Percentiles rank a stretch among this genome's conserved stretches.
These are phyloP conservation scores for Rhinoraja longicauda DNA, from an alignment of 2,797 vertebrate species.

Conservation along the genomic window DNA sequence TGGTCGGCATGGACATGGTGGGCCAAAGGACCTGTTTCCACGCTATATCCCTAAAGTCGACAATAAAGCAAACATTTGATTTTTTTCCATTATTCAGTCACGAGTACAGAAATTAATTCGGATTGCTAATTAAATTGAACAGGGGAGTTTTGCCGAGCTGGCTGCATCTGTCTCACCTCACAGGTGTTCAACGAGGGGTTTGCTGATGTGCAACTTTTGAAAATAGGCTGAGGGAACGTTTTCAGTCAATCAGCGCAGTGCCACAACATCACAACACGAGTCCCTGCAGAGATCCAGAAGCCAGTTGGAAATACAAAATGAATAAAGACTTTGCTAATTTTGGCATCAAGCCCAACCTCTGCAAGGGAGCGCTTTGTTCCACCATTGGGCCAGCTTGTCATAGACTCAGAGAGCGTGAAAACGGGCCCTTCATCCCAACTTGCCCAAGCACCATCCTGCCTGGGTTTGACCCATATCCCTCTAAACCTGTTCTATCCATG, in stretches of 20 bases:
- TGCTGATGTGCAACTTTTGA: neutral
- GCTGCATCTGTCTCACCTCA: neutral
- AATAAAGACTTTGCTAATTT: neutral
- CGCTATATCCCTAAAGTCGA: no score
- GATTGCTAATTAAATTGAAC: neutral
- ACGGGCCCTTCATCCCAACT: no score
- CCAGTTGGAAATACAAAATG: neutral
- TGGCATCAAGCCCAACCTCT: neutral
- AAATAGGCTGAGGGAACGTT: neutral
- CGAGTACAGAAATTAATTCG: neutral
- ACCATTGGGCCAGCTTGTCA: no score
- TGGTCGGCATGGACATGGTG: no score
- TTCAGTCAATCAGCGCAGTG: neutral
- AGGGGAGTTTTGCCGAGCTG: neutral
- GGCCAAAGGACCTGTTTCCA: no score
- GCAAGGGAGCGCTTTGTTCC: neutral
- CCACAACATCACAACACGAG: neutral
- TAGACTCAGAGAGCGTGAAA: no score
- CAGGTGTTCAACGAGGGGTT: neutral
- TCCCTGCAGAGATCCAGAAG: neutral
- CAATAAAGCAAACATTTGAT: no score
- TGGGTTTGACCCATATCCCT: no score
- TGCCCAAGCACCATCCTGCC: no score
- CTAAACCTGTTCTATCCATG: no score
- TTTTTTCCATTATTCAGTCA: neutral